Base-by-base conservation (phyloP, 2,113 vertebrate species). In the Bos indicus region DNA sequence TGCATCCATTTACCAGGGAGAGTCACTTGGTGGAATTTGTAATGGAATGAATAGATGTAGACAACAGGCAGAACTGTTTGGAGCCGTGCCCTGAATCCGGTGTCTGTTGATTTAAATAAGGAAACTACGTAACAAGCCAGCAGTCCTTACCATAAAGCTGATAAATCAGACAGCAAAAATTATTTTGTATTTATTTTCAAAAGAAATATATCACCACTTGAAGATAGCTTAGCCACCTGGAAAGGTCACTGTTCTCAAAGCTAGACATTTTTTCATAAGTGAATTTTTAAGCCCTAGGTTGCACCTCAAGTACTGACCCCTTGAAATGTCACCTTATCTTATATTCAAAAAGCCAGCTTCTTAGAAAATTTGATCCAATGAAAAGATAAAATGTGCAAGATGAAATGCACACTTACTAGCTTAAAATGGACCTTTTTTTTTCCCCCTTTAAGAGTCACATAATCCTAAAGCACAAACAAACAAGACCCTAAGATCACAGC, bases 21-120 rank as follows among this genome's bases (percentile, higher is more conserved):
- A 88, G 71, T 93, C 82, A 89, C 17, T 98, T 98, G 96, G 91
- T 82, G 85, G 81, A 93, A 28, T 97, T 98, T 98, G 95, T 64
- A 40, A 51, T 89, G 62, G 86, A 89, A 96, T 97, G 97, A 97
- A 93, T 64, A 97, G 95, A 87, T 88, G 84, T 56, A 94, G 59
- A 85, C 93, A 98, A 30, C 52, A 16, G 56, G 77, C 80, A 56
- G 96, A 98, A 54, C 36, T 56, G 52, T 60, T 57, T 62, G 92
- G 86, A 94, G 91, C 3, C 15, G 21, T 88, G 90, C 97, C 97
- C 52, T 91, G 33, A 90, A 46, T 94, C 43, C 0, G 12, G 94
- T 43, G 40, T 60, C 89, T 95, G 10, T 88, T 92, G 71, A 56
- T 84, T 92, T 59, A 57, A 86, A 64, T 74, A 56, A 33, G 67